Evolutionary conservation across 1,140 invertebrate genomes (phyloP), one percentile per base, ranked within the genome.

Genomic region (Pissodes strobi): DNA sequence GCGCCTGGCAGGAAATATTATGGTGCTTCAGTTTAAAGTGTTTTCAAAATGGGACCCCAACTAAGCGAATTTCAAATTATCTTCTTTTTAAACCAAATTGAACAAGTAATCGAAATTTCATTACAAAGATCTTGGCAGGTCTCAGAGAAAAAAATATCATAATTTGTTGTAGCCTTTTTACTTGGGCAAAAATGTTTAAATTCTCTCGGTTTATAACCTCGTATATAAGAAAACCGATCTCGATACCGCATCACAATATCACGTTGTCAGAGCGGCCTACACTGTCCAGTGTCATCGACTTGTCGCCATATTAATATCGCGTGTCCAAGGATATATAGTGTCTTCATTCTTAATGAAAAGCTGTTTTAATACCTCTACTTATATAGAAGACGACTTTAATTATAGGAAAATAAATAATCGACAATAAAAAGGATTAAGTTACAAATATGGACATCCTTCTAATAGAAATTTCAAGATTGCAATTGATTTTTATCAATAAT

Each of bases 301-400:
- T 70, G 72, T 74, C 70, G 68, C 72, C 66, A 72, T 75, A 73
- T 75, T 75, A 75, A 75, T 75, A 75, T 74, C 71, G 69, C 68
- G 70, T 72, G 68, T 72, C 72, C 66, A 68, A 22, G 55, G 39
- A 39, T 66, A 69, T 70, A 68, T 66, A 69, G 68, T 66, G 66
- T 69, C 63, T 71, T 69, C 69, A 69, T 67, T 72, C 66, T 70
- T 70, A 67, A 68, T 65, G 68, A 73, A 71, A 67, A 68, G 70
- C 68, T 56, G 64, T 68, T 72, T 69, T 71, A 69, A 71, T 72
- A 61, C 58, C 55, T 66, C 64, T 69, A 72, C 71, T 69, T 69
- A 71, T 72, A 71, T 71, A 71, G 71, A 67, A 69, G 69, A 69
- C 45, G 69, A 52, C 64, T 67, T 58, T 64, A 69, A 69, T 71